Evolutionary conservation across 23 tunicate genomes (phyloP).

Genomic region (Ciona savignyi): DNA sequence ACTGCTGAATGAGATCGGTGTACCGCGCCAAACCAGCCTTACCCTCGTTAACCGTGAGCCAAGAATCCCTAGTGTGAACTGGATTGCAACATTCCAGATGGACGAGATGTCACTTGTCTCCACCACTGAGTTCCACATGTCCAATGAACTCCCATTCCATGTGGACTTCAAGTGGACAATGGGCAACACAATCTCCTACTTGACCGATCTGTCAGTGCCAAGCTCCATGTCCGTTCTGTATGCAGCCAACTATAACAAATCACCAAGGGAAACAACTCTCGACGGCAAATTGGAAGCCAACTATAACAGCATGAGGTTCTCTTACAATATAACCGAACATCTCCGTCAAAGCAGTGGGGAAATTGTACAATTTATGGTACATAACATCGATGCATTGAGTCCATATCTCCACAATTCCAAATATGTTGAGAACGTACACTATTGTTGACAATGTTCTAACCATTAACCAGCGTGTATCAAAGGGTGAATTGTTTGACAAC

Average conservation of each 20-base stretch:
- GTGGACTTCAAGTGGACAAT: background rate
- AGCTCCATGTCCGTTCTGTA: background rate
- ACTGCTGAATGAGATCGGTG: background rate
- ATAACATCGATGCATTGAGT: background rate
- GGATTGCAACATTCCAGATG: background rate
- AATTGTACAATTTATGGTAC: background rate
- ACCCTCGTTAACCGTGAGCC: background rate
- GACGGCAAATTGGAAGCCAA: background rate
- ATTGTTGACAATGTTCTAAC: background rate
- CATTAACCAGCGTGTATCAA: background rate
- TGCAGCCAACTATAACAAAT: background rate
- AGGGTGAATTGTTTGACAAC: background rate
- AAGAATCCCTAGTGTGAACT: background rate
- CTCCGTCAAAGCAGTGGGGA: background rate
- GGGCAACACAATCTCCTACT: background rate
- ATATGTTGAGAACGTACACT: background rate
- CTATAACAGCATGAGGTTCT: background rate
- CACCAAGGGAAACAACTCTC: background rate
- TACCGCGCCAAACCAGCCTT: background rate
- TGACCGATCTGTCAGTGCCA: background rate
- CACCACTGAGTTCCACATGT: background rate
- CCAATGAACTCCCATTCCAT: background rate
- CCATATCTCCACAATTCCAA: background rate
- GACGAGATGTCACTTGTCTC: background rate
- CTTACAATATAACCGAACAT: constrained; percentile 8